Percentiles rank a stretch among this genome's conserved stretches.
Conservation (phyloP, 2,113 vertebrate species). For the Aptenodytes forsteri region DNA sequence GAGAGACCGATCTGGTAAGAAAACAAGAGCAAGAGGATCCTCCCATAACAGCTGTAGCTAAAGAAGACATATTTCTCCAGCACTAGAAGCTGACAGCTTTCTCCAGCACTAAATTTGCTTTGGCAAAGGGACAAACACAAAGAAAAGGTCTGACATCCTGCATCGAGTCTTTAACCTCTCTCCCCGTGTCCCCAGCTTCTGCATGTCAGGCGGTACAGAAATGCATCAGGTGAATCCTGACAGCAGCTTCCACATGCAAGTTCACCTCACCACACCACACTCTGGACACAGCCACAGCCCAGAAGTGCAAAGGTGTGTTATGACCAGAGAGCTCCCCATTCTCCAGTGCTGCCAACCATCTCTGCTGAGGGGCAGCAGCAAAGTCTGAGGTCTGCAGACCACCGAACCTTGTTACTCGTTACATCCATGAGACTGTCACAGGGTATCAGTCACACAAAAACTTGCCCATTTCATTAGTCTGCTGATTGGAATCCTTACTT, state of each 20-base stretch:
- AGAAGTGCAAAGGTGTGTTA: neutral
- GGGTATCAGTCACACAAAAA: neutral
- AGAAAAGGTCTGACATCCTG: neutral
- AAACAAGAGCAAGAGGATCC: neutral
- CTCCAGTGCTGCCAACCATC: neutral
- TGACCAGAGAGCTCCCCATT: neutral
- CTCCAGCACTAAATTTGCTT: neutral
- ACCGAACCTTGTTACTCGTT: neutral
- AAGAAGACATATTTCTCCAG: neutral
- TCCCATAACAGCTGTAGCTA: neutral
- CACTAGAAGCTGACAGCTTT: neutral
- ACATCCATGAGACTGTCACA: neutral
- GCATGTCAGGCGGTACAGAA: fast-evolving
- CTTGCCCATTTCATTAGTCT: neutral
- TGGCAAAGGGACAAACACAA: neutral
- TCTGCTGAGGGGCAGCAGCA: neutral
- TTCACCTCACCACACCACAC: neutral
- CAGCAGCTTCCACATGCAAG: neutral
- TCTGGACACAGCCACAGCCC: neutral
- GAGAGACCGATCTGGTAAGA: neutral
- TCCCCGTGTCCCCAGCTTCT: fast-evolving
- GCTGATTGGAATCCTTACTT: neutral
- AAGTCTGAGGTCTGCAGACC: neutral
- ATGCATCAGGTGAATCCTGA: neutral
- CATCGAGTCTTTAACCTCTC: neutral